These are phyloP conservation scores for Zaprionus gabonicus DNA, from an alignment of 1,140 invertebrate genomes.

Conservation along the genomic window DNA sequence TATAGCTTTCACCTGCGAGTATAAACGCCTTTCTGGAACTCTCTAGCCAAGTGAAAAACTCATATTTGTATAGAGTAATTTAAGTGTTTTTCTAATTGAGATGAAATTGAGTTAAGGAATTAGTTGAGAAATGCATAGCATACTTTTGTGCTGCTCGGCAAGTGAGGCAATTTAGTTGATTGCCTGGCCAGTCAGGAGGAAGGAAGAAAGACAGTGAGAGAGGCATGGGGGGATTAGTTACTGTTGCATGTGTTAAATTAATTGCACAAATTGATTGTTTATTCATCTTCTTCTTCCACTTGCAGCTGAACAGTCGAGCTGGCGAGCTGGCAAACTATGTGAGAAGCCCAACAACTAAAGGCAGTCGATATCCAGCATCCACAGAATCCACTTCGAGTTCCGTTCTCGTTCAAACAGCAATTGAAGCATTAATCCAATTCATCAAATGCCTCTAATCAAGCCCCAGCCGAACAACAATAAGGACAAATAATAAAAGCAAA, in stretches of 20 bases:
- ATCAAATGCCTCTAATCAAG: slow-evolving; percentile 64
- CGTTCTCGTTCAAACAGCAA: slow-evolving; percentile 3
- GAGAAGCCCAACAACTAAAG: not conserved
- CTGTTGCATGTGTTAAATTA: slow-evolving; percentile 33
- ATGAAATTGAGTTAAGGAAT: slow-evolving; percentile 6
- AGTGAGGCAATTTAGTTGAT: slow-evolving; percentile 15
- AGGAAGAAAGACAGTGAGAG: not conserved
- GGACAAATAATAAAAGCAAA: slow-evolving; percentile 48
- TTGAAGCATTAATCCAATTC: slow-evolving; percentile 48
- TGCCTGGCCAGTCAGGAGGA: not conserved
- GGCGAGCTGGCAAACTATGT: not conserved
- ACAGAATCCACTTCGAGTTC: not conserved
- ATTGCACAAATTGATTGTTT: slow-evolving; percentile 51
- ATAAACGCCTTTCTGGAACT: not conserved
- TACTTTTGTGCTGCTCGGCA: slow-evolving; percentile 15
- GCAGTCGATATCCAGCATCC: not conserved
- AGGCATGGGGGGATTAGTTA: not conserved
- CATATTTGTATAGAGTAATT: not conserved
- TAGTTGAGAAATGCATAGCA: slow-evolving; percentile 13
- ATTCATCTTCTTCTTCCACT: slow-evolving; percentile 15
- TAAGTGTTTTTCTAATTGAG: slow-evolving; percentile 6
- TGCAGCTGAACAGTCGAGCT: slow-evolving; percentile 11
- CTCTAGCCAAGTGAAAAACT: slow-evolving; percentile 6
- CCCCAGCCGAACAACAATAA: slow-evolving; percentile 36
- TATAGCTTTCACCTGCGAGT: not conserved